Conservation (phyloP, 92 coral and sea anemone species). For the Siderastrea siderea region DNA sequence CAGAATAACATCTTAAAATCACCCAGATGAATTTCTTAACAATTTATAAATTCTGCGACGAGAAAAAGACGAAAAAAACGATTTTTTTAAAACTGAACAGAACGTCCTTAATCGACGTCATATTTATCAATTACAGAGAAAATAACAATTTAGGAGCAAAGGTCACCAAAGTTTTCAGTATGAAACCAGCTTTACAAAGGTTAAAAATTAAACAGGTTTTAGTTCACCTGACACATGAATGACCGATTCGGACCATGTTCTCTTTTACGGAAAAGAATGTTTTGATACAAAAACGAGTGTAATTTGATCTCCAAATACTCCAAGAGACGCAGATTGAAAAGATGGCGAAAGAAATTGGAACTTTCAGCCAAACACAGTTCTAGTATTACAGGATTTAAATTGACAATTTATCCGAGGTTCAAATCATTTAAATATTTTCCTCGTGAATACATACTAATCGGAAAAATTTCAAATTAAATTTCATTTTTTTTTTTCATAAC, state of each 20-base stretch:
- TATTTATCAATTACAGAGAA: slow-evolving; percentile 1
- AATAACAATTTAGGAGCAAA: slow-evolving; percentile 9
- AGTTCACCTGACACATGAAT: neutral
- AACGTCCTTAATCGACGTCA: neutral
- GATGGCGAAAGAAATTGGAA: neutral
- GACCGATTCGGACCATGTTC: neutral
- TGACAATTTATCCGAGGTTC: neutral
- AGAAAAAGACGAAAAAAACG: too few species aligned
- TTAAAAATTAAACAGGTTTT: neutral
- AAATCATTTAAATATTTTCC: neutral
- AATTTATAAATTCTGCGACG: neutral
- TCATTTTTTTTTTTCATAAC: slow-evolving; percentile 21
- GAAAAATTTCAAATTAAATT: slow-evolving; percentile 27
- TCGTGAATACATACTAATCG: neutral
- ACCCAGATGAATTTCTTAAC: neutral
- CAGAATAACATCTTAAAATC: neutral
- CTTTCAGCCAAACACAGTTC: neutral
- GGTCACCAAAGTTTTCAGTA: neutral
- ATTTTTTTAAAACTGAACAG: neutral
- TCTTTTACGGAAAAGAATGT: neutral
- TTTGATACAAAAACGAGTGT: neutral
- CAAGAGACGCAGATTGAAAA: neutral
- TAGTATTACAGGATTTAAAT: slow-evolving; percentile 2
- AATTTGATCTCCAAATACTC: slow-evolving; percentile 14
- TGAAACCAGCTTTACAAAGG: neutral